phyloP scores from a whole-genome alignment of 1,140 invertebrate species.

The Ericerus pela region DNA sequence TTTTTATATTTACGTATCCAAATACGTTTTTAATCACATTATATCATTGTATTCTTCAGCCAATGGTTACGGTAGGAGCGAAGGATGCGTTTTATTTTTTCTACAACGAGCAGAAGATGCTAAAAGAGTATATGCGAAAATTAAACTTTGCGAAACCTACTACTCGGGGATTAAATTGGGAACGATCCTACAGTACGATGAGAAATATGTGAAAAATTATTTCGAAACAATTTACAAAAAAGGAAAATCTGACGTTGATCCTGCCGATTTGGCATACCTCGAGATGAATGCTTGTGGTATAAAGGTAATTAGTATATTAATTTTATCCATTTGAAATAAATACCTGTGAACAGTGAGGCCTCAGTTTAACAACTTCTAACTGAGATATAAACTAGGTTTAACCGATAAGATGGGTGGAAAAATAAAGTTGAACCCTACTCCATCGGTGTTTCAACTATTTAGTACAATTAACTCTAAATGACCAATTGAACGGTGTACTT shows the following conservation, averaged over 20 bases:
- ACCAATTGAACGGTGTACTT: no score
- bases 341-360: no score
- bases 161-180: slow-evolving; percentile 34
- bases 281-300: slow-evolving; percentile 20
- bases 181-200: slow-evolving; percentile 39
- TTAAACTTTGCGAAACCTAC: slow-evolving; percentile 41
- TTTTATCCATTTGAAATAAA: no score
- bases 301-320: slow-evolving; percentile 8
- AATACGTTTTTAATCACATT: no score
- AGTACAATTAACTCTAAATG: no score
- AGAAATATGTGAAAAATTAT: slow-evolving; percentile 42
- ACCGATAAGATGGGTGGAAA: no score
- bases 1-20: no score
- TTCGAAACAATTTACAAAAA: slow-evolving; percentile 38
- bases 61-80: slow-evolving; percentile 21
- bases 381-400: no score
- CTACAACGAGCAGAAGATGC: slow-evolving; percentile 40
- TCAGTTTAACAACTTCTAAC: no score
- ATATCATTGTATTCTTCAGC: slow-evolving; percentile 17
- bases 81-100: slow-evolving; percentile 33
- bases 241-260: slow-evolving; percentile 32
- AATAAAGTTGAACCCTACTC: no score
- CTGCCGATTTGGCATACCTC: slow-evolving; percentile 30
- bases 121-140: slow-evolving; percentile 40
- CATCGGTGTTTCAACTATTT: no score